These are phyloP conservation scores for Opisthograptis luteolata DNA, from an alignment of 2,888 invertebrate genomes.

Conservation along the genomic window DNA sequence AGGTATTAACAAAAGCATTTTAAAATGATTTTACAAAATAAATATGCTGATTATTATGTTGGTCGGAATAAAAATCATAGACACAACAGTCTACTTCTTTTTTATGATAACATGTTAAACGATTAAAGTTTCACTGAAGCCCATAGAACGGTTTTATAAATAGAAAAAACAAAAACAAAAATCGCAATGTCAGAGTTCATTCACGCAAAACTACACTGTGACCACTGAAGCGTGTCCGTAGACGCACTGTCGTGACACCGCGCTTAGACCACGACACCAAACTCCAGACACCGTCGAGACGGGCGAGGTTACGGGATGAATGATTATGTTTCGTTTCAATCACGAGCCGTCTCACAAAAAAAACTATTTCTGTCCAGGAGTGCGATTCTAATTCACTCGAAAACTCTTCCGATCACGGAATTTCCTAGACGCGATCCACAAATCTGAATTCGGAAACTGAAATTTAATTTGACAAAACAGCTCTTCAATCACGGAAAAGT, in stretches of 20 bases:
- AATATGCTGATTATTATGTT: constrained; percentile 3
- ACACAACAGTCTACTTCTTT: constrained; percentile 40
- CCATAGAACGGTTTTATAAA: constrained; percentile 19
- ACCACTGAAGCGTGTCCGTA: background rate
- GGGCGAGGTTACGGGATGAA: too few species aligned
- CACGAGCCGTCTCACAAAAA: too few species aligned
- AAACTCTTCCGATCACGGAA: too few species aligned
- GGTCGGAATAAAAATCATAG: constrained; percentile 47
- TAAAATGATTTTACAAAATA: constrained; percentile 11
- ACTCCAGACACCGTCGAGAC: background rate
- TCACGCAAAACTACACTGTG: constrained; percentile 35
- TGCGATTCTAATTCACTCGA: too few species aligned
- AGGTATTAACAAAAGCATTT: background rate
- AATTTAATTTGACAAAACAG: too few species aligned
- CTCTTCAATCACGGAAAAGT: too few species aligned
- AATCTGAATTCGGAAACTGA: too few species aligned
- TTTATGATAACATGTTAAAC: constrained; percentile 9
- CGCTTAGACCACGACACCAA: constrained; percentile 4
- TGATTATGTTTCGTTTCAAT: background rate
- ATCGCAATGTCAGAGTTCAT: constrained; percentile 13
- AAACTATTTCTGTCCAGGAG: too few species aligned
- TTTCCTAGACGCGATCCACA: too few species aligned
- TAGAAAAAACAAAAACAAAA: constrained; percentile 13
- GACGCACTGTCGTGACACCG: background rate
- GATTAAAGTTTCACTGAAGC: constrained; percentile 6